A percentile compares a stretch with the other conserved stretches of the same genome.
phyloP scores from a whole-genome alignment of 2,797 vertebrate species.

The Echiichthys vipera region DNA sequence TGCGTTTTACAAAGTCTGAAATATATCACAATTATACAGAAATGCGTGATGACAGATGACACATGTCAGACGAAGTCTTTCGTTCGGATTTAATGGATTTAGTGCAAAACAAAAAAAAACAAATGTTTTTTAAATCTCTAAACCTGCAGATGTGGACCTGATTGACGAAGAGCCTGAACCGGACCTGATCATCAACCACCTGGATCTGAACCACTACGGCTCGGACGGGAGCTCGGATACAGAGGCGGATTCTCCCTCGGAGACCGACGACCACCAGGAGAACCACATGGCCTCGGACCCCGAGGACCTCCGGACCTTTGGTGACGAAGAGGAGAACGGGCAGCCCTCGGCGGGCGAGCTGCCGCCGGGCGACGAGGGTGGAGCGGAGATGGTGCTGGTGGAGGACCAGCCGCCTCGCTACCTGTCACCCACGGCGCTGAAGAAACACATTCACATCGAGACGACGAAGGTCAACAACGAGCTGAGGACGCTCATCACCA shows the following conservation, averaged over 20 bases:
- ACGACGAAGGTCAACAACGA: slow-evolving; percentile 92
- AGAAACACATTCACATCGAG: slow-evolving; percentile 87
- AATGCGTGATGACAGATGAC: no score
- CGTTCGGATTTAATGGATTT: neutral
- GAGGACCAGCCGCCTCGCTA: slow-evolving; percentile 70
- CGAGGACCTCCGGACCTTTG: neutral
- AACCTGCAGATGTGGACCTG: slow-evolving; percentile 79
- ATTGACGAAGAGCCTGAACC: slow-evolving; percentile 77
- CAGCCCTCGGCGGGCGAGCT: slow-evolving; percentile 74
- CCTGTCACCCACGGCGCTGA: slow-evolving; percentile 87
- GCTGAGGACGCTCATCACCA: slow-evolving; percentile 91
- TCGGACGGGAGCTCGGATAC: slow-evolving; percentile 72
- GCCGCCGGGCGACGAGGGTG: slow-evolving; percentile 72
- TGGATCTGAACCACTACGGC: slow-evolving; percentile 83
- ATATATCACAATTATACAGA: no score
- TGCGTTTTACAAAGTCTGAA: no score
- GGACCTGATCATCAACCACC: slow-evolving; percentile 88
- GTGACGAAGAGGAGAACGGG: slow-evolving; percentile 73
- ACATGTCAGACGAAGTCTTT: neutral
- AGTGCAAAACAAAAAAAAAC: neutral
- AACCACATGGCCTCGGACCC: slow-evolving; percentile 69
- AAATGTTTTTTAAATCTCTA: neutral
- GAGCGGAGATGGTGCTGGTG: slow-evolving; percentile 68
- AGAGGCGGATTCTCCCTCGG: slow-evolving; percentile 71
- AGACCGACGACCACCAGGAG: slow-evolving; percentile 59